phyloP scores from a whole-genome alignment of 2,888 invertebrate genomes.

The Zonitis immaculata region DNA sequence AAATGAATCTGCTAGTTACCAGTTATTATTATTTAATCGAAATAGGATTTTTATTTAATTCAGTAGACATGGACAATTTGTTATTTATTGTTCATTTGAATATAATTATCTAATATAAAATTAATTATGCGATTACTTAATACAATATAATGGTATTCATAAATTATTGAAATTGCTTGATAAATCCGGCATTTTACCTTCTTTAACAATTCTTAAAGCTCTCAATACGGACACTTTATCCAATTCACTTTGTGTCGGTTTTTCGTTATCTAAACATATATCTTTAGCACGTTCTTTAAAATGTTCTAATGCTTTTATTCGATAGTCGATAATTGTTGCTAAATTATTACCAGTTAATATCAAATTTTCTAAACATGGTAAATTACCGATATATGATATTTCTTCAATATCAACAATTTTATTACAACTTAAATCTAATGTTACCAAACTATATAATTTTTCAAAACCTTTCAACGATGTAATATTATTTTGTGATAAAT shows the following conservation, averaged over 20 bases:
- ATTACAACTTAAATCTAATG: constrained; percentile 84
- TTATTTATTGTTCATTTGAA: too few species aligned
- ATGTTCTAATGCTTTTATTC: constrained; percentile 82
- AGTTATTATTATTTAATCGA: too few species aligned
- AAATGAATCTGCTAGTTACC: too few species aligned
- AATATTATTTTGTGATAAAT: constrained; percentile 81
- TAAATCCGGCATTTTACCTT: constrained; percentile 35
- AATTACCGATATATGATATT: constrained; percentile 69
- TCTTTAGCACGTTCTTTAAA: constrained; percentile 80
- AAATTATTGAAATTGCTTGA: constrained; percentile 10
- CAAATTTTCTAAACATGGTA: constrained; percentile 86
- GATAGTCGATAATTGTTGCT: constrained; percentile 80
- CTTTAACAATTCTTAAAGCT: constrained; percentile 73
- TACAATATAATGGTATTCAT: not conserved
- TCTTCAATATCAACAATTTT: constrained; percentile 74
- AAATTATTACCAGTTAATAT: constrained; percentile 86
- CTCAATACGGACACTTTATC: constrained; percentile 89
- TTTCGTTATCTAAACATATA: constrained; percentile 83
- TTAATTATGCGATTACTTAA: not conserved
- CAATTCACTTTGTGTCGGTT: constrained; percentile 79
- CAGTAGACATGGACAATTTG: too few species aligned
- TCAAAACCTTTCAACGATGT: constrained; percentile 66
- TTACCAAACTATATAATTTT: constrained; percentile 80
- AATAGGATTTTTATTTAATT: too few species aligned
- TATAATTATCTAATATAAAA: not conserved